These are phyloP conservation scores for Papilio helenus DNA, from an alignment of 1,140 invertebrate genomes.

Conservation along the genomic window DNA sequence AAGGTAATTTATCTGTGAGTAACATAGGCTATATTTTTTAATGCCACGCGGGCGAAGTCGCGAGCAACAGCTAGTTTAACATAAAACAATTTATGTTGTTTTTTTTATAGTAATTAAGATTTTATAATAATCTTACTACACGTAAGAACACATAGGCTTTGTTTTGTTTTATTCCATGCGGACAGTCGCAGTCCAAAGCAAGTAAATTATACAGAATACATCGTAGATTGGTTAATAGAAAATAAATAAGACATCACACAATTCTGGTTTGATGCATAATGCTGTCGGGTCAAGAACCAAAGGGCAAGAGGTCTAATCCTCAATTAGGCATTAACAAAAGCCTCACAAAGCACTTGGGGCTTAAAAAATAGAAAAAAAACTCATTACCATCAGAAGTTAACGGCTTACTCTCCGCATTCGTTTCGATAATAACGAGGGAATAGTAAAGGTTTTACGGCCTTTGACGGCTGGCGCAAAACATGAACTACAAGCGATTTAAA, in stretches of 20 bases:
- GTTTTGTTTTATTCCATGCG: too few relatives aligned
- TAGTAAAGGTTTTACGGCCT: constrained; percentile 63
- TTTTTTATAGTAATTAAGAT: too few relatives aligned
- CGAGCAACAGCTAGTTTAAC: too few relatives aligned
- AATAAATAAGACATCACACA: not conserved
- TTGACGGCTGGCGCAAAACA: constrained; percentile 41
- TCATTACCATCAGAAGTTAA: constrained; percentile 71
- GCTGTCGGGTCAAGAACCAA: constrained; percentile 6
- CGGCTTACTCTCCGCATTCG: constrained; percentile 68
- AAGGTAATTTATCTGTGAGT: too few relatives aligned
- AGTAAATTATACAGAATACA: not conserved
- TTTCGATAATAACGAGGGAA: constrained; percentile 64
- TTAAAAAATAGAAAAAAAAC: constrained; percentile 52
- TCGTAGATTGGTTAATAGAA: not conserved
- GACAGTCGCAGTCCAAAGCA: too few relatives aligned
- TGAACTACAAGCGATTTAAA: constrained; percentile 38
- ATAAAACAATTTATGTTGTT: too few relatives aligned
- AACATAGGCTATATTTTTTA: too few relatives aligned
- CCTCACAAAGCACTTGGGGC: constrained; percentile 34
- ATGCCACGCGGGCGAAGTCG: too few relatives aligned
- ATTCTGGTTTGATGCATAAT: not conserved
- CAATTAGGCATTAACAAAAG: constrained; percentile 38
- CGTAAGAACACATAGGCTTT: too few relatives aligned
- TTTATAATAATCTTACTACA: too few relatives aligned
- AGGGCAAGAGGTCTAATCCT: constrained; percentile 23